Evolutionary conservation across 2,888 invertebrate species (phyloP), one percentile per base, ranked within the genome.

Genomic region (Agelastica alni): DNA sequence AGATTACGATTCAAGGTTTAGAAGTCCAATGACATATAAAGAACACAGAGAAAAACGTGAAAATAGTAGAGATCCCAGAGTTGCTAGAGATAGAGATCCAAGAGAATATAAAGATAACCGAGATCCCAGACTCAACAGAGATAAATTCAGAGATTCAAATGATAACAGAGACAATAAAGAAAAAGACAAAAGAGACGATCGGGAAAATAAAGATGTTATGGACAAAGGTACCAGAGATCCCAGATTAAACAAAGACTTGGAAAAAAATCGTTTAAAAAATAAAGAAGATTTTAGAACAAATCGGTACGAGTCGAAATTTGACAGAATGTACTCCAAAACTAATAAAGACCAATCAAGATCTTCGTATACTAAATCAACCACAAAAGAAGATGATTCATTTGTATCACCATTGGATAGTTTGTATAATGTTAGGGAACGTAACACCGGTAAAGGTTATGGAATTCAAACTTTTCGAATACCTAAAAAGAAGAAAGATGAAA

Each of bases 391-490:
- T 5, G 77, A 77, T n/a, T 68, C 69, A 4, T 76, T 78, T 68
- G 68, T 71, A 2, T 80, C 80, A 0, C 80, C 81, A 1, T 59
- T 81, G 30, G 77, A 80, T 54, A 78, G 78, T 60, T 68, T 81
- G 3, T 82, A 81, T 59, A 73, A 76, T 1, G 70, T 69, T 1
- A 73, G 76, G 13, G 70, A 75, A 42, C 69, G 73, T 1, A 76
- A 74, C 57, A 76, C 76, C 6, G 77, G 78, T 2, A 77, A 77
- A 56, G 79, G 78, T 1, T 78, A 79, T 59, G 78, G 79, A 3
- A 61, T 81, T 10, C 80, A 81, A 53, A 78, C 75, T 14, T 83
- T 81, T 55, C 79, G 79, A 63, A 83, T 83, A 53, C 83, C 83
- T 1, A 82, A 81, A 65, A 60, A 59, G 28, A 60, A 57, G 18